Conservation (phyloP, 2,888 invertebrate genomes). For the Itoplectis maculator region DNA sequence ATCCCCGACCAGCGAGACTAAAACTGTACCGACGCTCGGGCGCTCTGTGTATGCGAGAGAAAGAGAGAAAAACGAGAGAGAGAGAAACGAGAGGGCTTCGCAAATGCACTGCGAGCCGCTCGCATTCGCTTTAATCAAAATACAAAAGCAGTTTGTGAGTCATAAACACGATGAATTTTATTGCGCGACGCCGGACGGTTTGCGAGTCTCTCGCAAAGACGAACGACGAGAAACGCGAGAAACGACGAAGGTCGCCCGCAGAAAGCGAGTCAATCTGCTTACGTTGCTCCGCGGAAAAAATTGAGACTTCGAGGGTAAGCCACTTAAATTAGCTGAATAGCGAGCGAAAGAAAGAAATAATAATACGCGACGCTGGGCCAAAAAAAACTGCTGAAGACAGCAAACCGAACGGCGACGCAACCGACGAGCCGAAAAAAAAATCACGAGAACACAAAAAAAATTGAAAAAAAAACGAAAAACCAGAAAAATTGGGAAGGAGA, state of each 20-base stretch:
- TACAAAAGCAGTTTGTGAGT: conserved; percentile 68
- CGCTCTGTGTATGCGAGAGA: conserved; percentile 32
- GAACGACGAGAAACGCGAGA: conserved; percentile 13
- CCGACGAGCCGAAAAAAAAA: conserved; percentile 52
- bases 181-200: conserved; percentile 73
- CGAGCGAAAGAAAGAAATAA: conserved; percentile 4
- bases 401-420: conserved; percentile 73
- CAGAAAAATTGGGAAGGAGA: conserved; percentile 24
- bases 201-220: conserved; percentile 53
- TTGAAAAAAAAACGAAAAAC: conserved; percentile 49
- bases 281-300: conserved; percentile 27
- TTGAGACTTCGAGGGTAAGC: conserved; percentile 27
- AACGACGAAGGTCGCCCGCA: conserved; percentile 44
- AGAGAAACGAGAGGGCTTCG: conserved; percentile 13
- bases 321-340: not conserved
- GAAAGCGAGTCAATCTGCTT: conserved; percentile 26
- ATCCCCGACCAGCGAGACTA: conserved; percentile 16
- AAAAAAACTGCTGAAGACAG: conserved; percentile 49
- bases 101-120: conserved; percentile 48
- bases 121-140: conserved; percentile 79
- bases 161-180: conserved; percentile 69
- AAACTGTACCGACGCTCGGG: conserved; percentile 54
- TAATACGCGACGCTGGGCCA: not conserved
- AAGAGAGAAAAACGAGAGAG: conserved; percentile 20
- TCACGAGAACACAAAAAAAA: conserved; percentile 41